These are phyloP conservation scores for Oxyscelio sp. DNA, from an alignment of 2,888 invertebrate species.

Conservation along the genomic window DNA sequence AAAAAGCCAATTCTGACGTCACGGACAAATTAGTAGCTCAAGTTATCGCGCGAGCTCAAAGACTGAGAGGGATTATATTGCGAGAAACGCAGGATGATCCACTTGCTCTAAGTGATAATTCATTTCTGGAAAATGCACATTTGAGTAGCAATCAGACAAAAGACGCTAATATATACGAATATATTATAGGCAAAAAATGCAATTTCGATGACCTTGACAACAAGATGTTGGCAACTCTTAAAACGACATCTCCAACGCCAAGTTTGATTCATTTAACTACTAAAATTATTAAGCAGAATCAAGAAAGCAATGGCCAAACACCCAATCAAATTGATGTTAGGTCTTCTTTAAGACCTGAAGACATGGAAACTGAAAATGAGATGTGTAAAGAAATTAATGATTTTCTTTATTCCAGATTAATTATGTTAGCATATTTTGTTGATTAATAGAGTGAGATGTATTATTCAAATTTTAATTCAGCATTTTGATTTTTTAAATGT, in stretches of 20 bases:
- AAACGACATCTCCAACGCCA: constrained; percentile 87
- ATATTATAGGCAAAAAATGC: constrained; percentile 86
- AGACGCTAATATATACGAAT: constrained; percentile 80
- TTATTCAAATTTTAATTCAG: too few species aligned
- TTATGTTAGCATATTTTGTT: too few species aligned
- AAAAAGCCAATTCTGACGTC: constrained; percentile 77
- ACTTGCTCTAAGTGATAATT: constrained; percentile 77
- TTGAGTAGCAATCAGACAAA: constrained; percentile 70
- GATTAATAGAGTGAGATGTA: too few species aligned
- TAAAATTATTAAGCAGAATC: constrained; percentile 57
- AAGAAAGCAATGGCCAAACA: not conserved
- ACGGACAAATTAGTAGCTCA: constrained; percentile 84
- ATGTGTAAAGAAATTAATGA: constrained; percentile 1
- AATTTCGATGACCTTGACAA: constrained; percentile 84
- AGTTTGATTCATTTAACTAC: constrained; percentile 81
- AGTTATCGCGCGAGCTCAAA: constrained; percentile 83
- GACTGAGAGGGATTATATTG: constrained; percentile 83
- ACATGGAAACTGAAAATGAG: not conserved
- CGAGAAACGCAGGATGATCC: constrained; percentile 81
- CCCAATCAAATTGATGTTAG: constrained; percentile 32
- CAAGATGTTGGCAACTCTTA: constrained; percentile 87
- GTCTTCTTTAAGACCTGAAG: not conserved
- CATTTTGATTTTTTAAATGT: too few species aligned
- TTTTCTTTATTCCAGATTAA: too few species aligned
- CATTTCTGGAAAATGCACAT: constrained; percentile 72